Base-by-base conservation (phyloP, 2,888 invertebrate genomes). In the Nomada ferruginata region DNA sequence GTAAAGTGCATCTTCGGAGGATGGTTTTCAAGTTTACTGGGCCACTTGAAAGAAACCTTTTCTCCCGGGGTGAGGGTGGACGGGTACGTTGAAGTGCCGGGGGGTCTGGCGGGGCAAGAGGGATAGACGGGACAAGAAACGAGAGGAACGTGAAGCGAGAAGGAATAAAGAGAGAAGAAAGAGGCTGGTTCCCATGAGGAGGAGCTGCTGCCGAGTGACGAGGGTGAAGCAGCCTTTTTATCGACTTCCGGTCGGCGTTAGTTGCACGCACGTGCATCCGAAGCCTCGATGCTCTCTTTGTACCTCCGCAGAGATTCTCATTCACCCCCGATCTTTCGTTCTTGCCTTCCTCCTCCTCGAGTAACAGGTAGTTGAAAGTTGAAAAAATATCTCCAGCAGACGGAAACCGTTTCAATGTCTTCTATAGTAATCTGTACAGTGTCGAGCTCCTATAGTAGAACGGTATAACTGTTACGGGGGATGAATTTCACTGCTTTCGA, bases 221-320 rank as follows among this genome's bases (percentile, higher is more conserved):
- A 93, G 93, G 93, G 93, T 92, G 93, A 93, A 93, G 91, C 85
- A 86, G 89, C 92, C 92, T 93, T 93, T 93, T 93, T 93, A 93
- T 93, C 93, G 93, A 93, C 93, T 93, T 93, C 93, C 93, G 93
- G 93, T 92, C 92, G 92, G 91, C 91, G 91, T 91, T 91, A 91
- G 90, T 90, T 89, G 90, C 90, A 91, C 92, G 93, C 93, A 93
- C 93, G 93, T 93, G 93, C 92, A 93, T 83, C 83, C 77, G 81
- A 86, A 77, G 84, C 85, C 86, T 88, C 88, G 87, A 85, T 87
- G 91, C 89, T 91, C 91, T 90, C 92, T 93, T 92, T 92, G 92
- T 90, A 87, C 76, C 88, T 81, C 76, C 81, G 64, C 90, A 91
- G 93, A 84, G 92, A 87, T 87, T 92, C 92, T 93, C 92, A 91